A percentile compares a stretch with the other conserved stretches of the same genome.
These are phyloP conservation scores for Amblyopsis rosae DNA, from an alignment of 2,113 vertebrate species.

Conservation along the genomic window DNA sequence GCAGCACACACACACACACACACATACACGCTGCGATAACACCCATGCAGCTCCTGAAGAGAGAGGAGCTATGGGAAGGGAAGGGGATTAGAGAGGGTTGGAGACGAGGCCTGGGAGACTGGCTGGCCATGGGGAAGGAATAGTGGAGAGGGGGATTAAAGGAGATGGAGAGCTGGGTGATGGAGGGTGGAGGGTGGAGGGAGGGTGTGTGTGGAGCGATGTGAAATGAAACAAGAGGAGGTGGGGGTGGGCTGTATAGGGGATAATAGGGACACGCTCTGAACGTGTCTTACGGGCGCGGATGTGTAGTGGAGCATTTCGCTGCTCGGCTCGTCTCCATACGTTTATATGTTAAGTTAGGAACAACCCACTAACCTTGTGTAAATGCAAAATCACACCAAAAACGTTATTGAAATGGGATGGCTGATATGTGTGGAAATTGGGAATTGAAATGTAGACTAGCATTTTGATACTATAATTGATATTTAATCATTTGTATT, in stretches of 20 bases:
- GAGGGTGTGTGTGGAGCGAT: too few species aligned
- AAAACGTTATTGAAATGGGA: slow-evolving; percentile 2
- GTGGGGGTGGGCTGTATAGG: too few species aligned
- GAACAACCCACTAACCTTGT: background rate
- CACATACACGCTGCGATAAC: slow-evolving; percentile 49
- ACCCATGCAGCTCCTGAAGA: slow-evolving; percentile 43
- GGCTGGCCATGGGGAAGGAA: slow-evolving; percentile 38
- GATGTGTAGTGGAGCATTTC: too few species aligned
- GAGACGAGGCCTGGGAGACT: slow-evolving; percentile 22
- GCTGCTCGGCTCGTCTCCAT: too few species aligned
- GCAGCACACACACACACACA: slow-evolving; percentile 29
- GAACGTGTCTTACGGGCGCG: too few species aligned
- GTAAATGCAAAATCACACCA: slow-evolving; percentile 34
- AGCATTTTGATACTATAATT: too few species aligned
- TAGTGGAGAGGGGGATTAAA: slow-evolving; percentile 12
- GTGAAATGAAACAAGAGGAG: background rate
- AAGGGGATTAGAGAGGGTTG: slow-evolving; percentile 9
- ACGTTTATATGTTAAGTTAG: too few species aligned
- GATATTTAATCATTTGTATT: too few species aligned
- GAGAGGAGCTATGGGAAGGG: background rate
- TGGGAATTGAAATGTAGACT: background rate
- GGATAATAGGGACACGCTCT: too few species aligned
- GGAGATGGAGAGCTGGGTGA: background rate
- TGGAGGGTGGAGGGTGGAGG: background rate
- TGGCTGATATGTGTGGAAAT: slow-evolving; percentile 1